phyloP scores from a whole-genome alignment of 2,113 vertebrate species.

The Calidris pygmaea region DNA sequence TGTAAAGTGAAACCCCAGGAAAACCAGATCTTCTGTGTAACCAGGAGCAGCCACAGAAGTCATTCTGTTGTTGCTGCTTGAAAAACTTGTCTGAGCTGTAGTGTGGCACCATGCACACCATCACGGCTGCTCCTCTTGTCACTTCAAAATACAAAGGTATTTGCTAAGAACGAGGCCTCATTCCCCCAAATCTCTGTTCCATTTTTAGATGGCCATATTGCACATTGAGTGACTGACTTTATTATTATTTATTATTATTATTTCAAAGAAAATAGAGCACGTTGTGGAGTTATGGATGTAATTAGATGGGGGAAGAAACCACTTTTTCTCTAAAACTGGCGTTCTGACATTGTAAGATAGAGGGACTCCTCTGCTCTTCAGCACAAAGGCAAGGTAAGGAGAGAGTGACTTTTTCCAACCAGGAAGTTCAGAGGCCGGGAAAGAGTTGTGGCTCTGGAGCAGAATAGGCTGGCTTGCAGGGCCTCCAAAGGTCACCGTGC shows the following conservation, averaged over 20 bases:
- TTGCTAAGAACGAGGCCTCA: not conserved
- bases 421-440: not conserved
- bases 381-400: not conserved
- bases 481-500: not conserved
- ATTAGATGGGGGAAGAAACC: not conserved
- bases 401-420: not conserved
- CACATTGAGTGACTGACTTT: not conserved
- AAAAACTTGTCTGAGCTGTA: not conserved
- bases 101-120: not conserved
- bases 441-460: not conserved
- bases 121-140: not conserved
- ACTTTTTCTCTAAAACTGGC: not conserved
- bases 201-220: not conserved
- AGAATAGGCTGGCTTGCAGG: not conserved
- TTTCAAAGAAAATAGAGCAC: not conserved
- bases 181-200: not conserved
- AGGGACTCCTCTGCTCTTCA: not conserved
- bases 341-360: not conserved
- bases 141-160: not conserved
- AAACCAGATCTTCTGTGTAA: not conserved
- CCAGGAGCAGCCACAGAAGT: not conserved
- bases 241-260: not conserved
- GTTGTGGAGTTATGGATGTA: not conserved
- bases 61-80: not conserved
- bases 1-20: not conserved